These are phyloP conservation scores for Branchipolynoe longqiensis DNA, from an alignment of 2,888 invertebrate species.

Conservation along the genomic window DNA sequence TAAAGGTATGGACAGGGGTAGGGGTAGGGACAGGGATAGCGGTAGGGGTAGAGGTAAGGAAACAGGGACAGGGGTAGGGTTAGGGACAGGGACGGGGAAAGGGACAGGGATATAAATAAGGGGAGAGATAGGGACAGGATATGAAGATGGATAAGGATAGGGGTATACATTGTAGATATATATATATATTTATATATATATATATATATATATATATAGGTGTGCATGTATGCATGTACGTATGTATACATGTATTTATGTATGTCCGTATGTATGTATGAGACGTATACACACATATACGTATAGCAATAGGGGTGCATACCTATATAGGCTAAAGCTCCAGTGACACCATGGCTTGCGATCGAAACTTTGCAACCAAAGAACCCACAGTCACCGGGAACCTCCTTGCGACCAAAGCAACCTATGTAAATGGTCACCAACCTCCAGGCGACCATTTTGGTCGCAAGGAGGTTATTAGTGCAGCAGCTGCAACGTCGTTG, in stretches of 20 bases:
- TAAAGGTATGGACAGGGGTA: too few species aligned
- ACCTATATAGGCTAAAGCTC: neutral
- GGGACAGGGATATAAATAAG: neutral
- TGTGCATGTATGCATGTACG: conserved; percentile 38
- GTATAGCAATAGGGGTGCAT: neutral
- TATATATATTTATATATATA: conserved; percentile 50
- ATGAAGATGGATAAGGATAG: neutral
- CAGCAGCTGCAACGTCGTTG: too few species aligned
- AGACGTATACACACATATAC: neutral
- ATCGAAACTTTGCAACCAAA: neutral
- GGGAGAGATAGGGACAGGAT: neutral
- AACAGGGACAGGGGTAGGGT: too few species aligned
- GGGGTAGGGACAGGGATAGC: too few species aligned
- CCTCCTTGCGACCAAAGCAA: too few species aligned
- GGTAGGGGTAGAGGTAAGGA: too few species aligned
- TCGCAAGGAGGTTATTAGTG: too few species aligned
- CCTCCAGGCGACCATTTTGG: too few species aligned
- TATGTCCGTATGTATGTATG: too few species aligned
- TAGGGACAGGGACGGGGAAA: neutral
- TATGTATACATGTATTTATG: conserved; percentile 53
- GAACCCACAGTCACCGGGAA: neutral
- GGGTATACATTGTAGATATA: too few species aligned
- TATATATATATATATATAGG: conserved; percentile 58
- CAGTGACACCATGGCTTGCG: neutral
- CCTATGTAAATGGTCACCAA: too few species aligned